Base-by-base conservation (phyloP, 23 tunicate species). In the Trididemnum miniatum region DNA sequence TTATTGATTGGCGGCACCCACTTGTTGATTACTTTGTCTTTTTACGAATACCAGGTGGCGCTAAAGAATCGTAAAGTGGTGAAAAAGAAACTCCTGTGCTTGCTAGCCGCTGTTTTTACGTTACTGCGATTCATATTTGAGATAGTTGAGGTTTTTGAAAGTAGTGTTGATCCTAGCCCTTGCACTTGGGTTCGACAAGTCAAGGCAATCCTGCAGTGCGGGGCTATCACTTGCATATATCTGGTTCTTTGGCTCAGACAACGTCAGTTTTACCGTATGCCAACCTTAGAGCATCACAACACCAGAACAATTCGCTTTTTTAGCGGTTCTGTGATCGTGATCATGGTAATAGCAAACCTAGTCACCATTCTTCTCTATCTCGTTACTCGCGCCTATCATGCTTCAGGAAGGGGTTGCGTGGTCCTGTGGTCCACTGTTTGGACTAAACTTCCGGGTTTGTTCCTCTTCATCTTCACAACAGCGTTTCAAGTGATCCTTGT, bases 171-270 rank as follows among this genome's bases (percentile, higher is more conserved):
- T 1, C 31, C 36, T 20, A 54, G 2, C 1, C 76, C 65, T 1
- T 91, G 97, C 83, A 51, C 39, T 3, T 36, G 59, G 35, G 34
- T 85, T 25, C 81, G 97, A 15, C 63, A 35, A 23, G 35, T 71
- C 26, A 85, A 85, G 36, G 77, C 76, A 12, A 62, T 86, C 15
- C 57, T 91, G 1, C 81, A 81, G n/a, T 84, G 86, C 20, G 83
- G 54, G 4, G 32, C 79, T 12, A n/a, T 85, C 20, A 85, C 90
- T 67, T 77, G 83, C 50, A 30, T 91, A 5, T 91, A 91, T 31
- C 37, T 91, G n/a, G 90, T 77, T 23, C 79, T 91, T 31, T 91
- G 97, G 97, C 0, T 85, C 33, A 62, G 97, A 32, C 97, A 91
- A 50, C 78, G 90, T 24, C 51, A 67, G 50, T 85, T 91, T 38